A percentile compares a stretch with the other conserved stretches of the same genome.
Conservation (phyloP, 2,113 vertebrate species). For the Philantomba maxwellii region DNA sequence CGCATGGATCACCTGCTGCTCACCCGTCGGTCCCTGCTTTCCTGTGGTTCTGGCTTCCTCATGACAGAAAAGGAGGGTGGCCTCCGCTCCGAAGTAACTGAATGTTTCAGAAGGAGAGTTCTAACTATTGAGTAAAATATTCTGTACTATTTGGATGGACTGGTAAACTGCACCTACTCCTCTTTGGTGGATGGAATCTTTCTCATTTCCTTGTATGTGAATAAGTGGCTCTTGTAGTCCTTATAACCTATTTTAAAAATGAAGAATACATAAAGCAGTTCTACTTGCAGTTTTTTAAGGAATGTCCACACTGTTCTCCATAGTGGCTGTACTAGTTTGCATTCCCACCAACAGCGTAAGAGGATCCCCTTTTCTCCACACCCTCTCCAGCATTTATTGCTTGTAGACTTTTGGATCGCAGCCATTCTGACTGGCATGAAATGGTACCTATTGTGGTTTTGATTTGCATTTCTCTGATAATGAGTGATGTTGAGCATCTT, state of each 20-base stretch:
- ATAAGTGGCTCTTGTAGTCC: not conserved
- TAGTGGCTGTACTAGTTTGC: too few relatives aligned
- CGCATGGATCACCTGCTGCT: constrained; percentile 66
- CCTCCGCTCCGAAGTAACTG: not conserved
- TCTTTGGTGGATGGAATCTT: not conserved
- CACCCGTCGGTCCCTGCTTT: not conserved
- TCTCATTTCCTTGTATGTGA: not conserved
- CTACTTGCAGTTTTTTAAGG: too few relatives aligned
- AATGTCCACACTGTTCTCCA: too few relatives aligned
- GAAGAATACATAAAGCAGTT: not conserved
- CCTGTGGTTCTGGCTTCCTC: constrained; percentile 33
- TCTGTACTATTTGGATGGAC: not conserved
- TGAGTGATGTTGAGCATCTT: too few relatives aligned
- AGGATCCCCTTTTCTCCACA: too few relatives aligned
- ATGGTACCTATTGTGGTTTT: too few relatives aligned
- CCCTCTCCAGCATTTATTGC: too few relatives aligned
- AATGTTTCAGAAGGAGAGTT: constrained; percentile 5
- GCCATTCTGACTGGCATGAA: too few relatives aligned
- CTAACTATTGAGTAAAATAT: constrained; percentile 29
- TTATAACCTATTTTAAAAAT: not conserved
- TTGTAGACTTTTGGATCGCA: too few relatives aligned
- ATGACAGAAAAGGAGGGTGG: not conserved
- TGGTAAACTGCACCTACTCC: not conserved
- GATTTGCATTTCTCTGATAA: too few relatives aligned
- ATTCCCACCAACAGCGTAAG: too few relatives aligned